Conservation (phyloP, 2,113 vertebrate genomes). For the Zeus faber region DNA sequence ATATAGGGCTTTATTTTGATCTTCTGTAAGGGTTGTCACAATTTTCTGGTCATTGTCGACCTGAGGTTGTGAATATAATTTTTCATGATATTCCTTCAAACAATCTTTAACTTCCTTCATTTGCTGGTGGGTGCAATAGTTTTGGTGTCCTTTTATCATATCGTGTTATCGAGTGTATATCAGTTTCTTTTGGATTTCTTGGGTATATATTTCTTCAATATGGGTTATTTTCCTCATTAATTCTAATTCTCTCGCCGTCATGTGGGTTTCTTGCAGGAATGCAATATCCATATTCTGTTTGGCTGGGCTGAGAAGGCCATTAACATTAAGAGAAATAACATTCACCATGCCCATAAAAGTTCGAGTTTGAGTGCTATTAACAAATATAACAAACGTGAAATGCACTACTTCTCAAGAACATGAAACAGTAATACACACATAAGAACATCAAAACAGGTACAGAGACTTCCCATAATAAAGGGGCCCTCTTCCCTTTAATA, state of each 20-base stretch:
- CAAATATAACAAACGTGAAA: no score
- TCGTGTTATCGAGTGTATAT: neutral
- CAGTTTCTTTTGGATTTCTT: conserved; percentile 5
- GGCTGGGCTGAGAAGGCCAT: no score
- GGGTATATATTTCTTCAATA: neutral
- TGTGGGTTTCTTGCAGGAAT: no score
- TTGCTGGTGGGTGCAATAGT: neutral
- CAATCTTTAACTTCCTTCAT: neutral
- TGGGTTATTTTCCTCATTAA: neutral
- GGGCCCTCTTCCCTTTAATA: no score
- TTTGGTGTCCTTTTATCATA: neutral
- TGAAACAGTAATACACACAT: no score
- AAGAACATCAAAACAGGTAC: no score
- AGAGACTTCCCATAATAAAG: no score
- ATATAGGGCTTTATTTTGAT: neutral
- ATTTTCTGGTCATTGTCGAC: neutral
- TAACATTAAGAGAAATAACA: no score
- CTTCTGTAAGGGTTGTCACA: neutral
- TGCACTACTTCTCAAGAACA: no score
- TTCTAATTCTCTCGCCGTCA: neutral
- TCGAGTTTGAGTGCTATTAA: no score
- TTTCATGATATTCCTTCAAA: neutral
- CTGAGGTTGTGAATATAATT: neutral
- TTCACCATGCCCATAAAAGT: no score
- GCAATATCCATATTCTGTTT: no score